Evolutionary conservation across 2,797 vertebrate species (phyloP), one percentile per base, ranked within the genome.

Genomic region (Pseudotriccus pelzelni): DNA sequence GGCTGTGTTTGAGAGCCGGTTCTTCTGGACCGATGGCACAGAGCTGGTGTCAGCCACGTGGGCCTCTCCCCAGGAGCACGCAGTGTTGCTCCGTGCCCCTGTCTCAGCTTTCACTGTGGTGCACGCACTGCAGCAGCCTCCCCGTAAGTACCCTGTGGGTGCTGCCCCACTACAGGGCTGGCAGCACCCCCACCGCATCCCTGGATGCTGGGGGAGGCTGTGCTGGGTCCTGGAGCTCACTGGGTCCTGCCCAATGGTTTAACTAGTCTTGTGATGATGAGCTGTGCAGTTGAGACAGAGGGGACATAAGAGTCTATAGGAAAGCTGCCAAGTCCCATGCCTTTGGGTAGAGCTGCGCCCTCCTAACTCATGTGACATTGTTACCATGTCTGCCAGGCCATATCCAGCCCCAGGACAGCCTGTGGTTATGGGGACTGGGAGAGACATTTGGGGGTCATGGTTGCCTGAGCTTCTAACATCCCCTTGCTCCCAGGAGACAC

Each of bases 11-110:
- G 98, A 97, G 92, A 97, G 97, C 59, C 97, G 68, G 8, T 98
- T 99, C 96, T 98, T 98, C 96, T 99, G 98, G 98, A 94, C 97
- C 1, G 98, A 99, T 41, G 95, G 97, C 79, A 94, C 87, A 23
- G 98, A 97, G 34, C 91, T 99, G 60, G 97, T 98, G 97, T 97
- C 92, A 6, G 95, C 97, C 41, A 91, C 98, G 12, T 97, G 87
- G 94, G 95, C 79, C 12, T 96, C 94, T 22, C 97, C 95, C 5
- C 90, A 64, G 52, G 93, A 97, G 44, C 98, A 93, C 1, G 95
- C 67, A 0, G 94, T 98, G 10, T 47, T 99, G 62, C 93, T 98
- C 62, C 98, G 89, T 14, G 87, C 95, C 6, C 78, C 98, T 0
- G 15, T 98, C 46, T 97, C 98, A 0, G 76, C 98, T 7, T 94